Conservation (phyloP, 2,113 vertebrate species). For the Carettochelys insculpta region DNA sequence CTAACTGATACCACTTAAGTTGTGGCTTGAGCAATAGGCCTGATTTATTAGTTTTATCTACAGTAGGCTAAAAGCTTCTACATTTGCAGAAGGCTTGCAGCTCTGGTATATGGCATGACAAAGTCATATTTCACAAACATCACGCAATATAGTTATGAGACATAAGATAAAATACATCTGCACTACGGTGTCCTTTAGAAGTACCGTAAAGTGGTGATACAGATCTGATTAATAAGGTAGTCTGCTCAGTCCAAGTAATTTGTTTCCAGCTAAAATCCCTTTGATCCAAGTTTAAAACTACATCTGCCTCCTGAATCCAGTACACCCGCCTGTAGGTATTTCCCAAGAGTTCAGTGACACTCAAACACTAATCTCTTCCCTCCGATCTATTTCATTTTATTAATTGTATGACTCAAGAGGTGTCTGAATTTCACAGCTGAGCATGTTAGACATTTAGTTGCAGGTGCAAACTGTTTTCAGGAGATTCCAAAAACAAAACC, state of each 20-base stretch:
- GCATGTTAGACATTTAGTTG: constrained; percentile 73
- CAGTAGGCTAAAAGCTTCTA: constrained; percentile 31
- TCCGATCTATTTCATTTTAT: constrained; percentile 74
- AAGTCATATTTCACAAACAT: constrained; percentile 38
- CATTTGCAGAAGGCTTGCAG: constrained; percentile 40
- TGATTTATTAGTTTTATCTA: constrained; percentile 72
- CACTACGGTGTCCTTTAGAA: constrained; percentile 49
- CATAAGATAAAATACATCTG: constrained; percentile 28
- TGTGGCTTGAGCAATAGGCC: constrained; percentile 67
- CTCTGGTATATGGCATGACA: neutral
- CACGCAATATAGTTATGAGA: neutral
- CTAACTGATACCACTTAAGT: constrained; percentile 70
- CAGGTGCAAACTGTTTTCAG: constrained; percentile 66
- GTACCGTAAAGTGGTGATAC: constrained; percentile 2
- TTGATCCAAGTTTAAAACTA: constrained; percentile 23
- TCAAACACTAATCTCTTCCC: constrained; percentile 69
- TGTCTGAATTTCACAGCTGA: constrained; percentile 80
- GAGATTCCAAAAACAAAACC: constrained; percentile 63
- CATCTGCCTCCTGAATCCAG: neutral
- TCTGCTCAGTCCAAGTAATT: constrained; percentile 49
- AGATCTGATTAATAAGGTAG: constrained; percentile 50
- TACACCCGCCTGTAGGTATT: constrained; percentile 65
- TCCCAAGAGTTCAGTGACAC: constrained; percentile 60
- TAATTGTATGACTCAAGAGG: constrained; percentile 79
- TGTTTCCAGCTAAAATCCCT: constrained; percentile 61